phyloP scores from a whole-genome alignment of 2,113 vertebrate genomes.

The Oxyruncus cristatus region DNA sequence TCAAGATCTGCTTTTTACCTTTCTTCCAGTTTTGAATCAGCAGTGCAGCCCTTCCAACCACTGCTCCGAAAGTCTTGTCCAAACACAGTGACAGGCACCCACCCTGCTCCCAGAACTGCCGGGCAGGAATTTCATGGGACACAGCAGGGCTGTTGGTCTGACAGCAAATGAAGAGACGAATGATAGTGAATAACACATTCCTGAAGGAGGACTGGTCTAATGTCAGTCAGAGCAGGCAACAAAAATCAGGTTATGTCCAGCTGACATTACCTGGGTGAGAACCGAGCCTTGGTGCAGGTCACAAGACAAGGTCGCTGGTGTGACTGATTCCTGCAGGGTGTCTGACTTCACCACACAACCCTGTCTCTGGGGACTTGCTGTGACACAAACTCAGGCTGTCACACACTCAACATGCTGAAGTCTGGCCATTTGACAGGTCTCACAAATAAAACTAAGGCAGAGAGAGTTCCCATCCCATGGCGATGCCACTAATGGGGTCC shows the following conservation, averaged over 20 bases:
- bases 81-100: background rate
- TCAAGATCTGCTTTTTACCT: background rate
- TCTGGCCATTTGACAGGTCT: background rate
- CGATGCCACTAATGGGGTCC: background rate
- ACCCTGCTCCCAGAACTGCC: background rate
- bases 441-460: background rate
- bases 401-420: background rate
- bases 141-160: background rate
- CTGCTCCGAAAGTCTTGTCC: background rate
- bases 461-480: background rate
- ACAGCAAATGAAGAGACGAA: background rate
- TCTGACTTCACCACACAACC: background rate
- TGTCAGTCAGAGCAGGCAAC: background rate
- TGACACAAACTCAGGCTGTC: constrained; percentile 26
- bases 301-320: fast-evolving
- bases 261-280: background rate
- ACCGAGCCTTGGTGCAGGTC: background rate
- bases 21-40: background rate
- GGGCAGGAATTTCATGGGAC: background rate
- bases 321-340: background rate
- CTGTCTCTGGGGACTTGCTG: background rate
- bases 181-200: background rate
- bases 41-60: background rate
- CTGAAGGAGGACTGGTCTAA: background rate
- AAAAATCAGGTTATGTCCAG: background rate